These are phyloP conservation scores for Mormyrus proboscirostris DNA, from an alignment of 2,797 vertebrate species.

Conservation along the genomic window DNA sequence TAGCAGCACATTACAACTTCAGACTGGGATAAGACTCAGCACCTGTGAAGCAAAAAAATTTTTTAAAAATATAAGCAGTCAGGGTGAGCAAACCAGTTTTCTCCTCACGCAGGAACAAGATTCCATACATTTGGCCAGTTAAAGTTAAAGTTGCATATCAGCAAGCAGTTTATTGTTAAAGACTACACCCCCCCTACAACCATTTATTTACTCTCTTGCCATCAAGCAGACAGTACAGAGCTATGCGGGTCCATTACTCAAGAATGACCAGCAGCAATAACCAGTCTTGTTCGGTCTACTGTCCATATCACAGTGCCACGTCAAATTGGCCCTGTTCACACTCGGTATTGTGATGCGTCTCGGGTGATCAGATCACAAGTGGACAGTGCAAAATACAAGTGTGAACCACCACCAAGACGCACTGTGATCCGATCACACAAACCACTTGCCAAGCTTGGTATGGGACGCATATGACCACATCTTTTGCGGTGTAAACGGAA, in stretches of 20 bases:
- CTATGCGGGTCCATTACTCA: background rate
- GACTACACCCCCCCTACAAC: background rate
- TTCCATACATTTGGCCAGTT: background rate
- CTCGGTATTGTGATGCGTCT: background rate
- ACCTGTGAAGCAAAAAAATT: background rate
- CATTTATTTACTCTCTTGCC: background rate
- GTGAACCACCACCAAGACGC: background rate
- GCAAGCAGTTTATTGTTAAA: background rate
- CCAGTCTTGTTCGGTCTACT: background rate
- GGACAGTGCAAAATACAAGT: background rate
- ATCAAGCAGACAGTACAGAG: background rate
- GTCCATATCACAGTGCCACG: background rate
- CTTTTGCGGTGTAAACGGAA: background rate
- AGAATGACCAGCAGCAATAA: background rate
- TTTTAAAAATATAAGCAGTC: background rate
- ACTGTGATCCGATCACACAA: background rate
- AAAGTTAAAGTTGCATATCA: background rate
- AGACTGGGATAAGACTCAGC: background rate
- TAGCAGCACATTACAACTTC: background rate
- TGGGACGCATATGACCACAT: background rate
- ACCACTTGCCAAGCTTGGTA: background rate
- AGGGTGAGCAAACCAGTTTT: background rate
- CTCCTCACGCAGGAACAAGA: background rate
- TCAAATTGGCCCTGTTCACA: background rate
- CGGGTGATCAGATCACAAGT: background rate